Evolutionary conservation across 1,140 invertebrate genomes (phyloP).

Genomic region (Apis laboriosa): DNA sequence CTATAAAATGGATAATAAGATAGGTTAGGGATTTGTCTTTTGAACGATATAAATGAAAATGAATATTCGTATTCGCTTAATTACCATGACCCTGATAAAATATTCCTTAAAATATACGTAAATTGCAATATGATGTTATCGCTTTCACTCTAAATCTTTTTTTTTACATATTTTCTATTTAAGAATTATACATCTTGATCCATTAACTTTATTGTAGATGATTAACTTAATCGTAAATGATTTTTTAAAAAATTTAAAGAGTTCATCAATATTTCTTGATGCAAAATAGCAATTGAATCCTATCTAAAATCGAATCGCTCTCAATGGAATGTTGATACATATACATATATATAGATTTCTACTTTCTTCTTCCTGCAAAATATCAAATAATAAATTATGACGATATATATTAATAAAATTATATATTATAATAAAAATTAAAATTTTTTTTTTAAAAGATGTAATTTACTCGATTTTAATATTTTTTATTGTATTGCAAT

Average conservation of each 20-base stretch:
- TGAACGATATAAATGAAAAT: not conserved
- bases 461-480: not conserved
- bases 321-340: not conserved
- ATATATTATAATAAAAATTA: not conserved
- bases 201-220: not conserved
- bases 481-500: not conserved
- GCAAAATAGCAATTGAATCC: not conserved
- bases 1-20: not conserved
- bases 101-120: slow-evolving; percentile 1
- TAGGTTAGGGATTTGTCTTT: not conserved
- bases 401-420: too few relatives aligned
- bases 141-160: slow-evolving; percentile 53
- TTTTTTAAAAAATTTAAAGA: not conserved
- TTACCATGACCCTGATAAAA: slow-evolving; percentile 51
- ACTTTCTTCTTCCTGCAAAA: not conserved
- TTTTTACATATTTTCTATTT: slow-evolving; percentile 5
- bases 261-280: not conserved
- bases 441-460: not conserved
- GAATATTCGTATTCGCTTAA: slow-evolving; percentile 28
- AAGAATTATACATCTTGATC: slow-evolving; percentile 12
- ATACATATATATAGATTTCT: not conserved
- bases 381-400: not conserved
- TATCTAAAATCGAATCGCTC: not conserved
- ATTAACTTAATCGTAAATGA: not conserved
- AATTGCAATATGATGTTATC: slow-evolving; percentile 18